A percentile compares a stretch with the other conserved stretches of the same genome.
Conservation (phyloP, 2,797 vertebrate species). For the Neosalanx taihuensis region DNA sequence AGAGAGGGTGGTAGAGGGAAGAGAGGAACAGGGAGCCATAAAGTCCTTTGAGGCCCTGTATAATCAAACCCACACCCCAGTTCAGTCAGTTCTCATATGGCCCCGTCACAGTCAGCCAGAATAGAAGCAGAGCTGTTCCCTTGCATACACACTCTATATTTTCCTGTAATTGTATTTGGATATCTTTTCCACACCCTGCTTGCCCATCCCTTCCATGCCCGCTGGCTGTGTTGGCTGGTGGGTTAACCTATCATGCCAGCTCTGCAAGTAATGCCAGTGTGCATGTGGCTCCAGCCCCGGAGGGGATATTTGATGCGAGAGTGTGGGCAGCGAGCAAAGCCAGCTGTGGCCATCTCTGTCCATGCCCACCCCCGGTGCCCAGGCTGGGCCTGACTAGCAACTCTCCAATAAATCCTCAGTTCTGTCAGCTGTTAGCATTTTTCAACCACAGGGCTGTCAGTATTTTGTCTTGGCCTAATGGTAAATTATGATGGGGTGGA, state of each 20-base stretch:
- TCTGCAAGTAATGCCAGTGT: background rate
- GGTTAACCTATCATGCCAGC: background rate
- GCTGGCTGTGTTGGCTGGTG: background rate
- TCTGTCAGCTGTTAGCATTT: constrained; percentile 9
- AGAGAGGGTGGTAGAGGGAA: too few species aligned
- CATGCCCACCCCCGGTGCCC: constrained; percentile 6
- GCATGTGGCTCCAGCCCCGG: background rate
- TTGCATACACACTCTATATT: background rate
- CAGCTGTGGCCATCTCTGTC: constrained; percentile 7
- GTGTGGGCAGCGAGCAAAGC: background rate
- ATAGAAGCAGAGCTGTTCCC: too few species aligned
- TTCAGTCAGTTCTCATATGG: constrained; percentile 3
- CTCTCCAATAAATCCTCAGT: background rate
- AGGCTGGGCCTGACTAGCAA: background rate
- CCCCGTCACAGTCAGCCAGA: background rate
- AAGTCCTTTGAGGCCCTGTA: background rate
- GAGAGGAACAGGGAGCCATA: background rate
- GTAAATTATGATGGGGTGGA: background rate
- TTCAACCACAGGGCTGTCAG: background rate
- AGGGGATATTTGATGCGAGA: constrained; percentile 1
- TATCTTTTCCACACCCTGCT: background rate
- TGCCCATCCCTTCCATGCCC: background rate
- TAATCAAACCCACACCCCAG: background rate
- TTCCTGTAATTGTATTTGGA: background rate
- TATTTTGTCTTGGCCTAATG: background rate